Conservation (phyloP, 2,113 vertebrate genomes). For the Cervus canadensis region DNA sequence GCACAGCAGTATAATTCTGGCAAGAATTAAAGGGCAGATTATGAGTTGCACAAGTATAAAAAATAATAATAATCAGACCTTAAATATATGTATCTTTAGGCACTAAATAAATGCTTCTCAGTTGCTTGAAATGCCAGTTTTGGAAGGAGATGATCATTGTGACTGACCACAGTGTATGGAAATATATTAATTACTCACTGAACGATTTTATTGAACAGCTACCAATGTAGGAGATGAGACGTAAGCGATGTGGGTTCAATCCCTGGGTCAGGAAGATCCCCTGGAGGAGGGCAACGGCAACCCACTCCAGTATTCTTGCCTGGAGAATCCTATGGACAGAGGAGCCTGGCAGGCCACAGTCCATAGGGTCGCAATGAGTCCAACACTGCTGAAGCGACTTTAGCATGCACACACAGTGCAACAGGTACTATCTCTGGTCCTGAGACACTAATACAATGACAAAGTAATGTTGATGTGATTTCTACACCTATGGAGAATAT, state of each 20-base stretch:
- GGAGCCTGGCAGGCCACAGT: background rate
- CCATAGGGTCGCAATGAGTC: background rate
- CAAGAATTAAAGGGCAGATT: background rate
- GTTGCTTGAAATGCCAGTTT: background rate
- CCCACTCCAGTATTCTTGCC: background rate
- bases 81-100: background rate
- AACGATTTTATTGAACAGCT: background rate
- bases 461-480: background rate
- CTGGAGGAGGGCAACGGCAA: background rate
- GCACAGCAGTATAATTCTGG: background rate
- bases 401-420: background rate
- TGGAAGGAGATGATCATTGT: background rate
- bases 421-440: background rate
- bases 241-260: background rate
- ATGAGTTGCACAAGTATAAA: background rate
- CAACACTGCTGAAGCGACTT: fast-evolving
- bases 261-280: background rate
- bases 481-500: background rate
- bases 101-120: background rate
- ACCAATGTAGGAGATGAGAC: background rate
- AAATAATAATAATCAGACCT: background rate
- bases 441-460: background rate
- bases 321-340: background rate
- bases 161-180: background rate
- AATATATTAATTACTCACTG: background rate